These are phyloP conservation scores for Microcaecilia unicolor DNA, from an alignment of 2,797 vertebrate species.

Conservation along the genomic window DNA sequence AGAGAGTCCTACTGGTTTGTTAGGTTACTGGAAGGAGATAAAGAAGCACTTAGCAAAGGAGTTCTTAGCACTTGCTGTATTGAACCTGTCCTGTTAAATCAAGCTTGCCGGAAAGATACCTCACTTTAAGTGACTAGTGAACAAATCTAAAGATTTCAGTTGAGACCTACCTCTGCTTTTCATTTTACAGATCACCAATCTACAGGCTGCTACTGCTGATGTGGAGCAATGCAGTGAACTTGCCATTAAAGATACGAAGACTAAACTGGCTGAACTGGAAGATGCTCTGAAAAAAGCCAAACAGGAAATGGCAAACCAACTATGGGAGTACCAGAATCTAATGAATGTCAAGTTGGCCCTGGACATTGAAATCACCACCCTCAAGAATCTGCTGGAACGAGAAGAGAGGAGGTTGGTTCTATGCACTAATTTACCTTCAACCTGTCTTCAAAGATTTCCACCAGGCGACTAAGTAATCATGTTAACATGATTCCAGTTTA, in stretches of 20 bases:
- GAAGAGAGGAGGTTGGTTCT: conserved; percentile 50
- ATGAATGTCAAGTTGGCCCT: conserved; percentile 70
- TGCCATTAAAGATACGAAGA: conserved; percentile 33
- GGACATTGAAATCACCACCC: conserved; percentile 73
- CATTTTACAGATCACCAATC: conserved; percentile 25
- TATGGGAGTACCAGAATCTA: conserved; percentile 62
- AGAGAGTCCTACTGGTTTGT: too few species aligned
- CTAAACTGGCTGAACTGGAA: conserved; percentile 43
- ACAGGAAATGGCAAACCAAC: conserved; percentile 55
- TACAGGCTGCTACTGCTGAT: conserved; percentile 39
- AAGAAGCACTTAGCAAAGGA: too few species aligned
- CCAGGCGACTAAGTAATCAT: too few species aligned
- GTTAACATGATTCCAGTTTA: too few species aligned
- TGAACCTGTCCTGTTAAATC: too few species aligned
- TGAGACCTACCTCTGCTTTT: not conserved
- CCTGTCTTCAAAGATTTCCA: too few species aligned
- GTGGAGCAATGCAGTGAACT: conserved; percentile 28
- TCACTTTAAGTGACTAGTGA: too few species aligned
- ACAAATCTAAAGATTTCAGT: not conserved
- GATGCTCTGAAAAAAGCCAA: conserved; percentile 55
- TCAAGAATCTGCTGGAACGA: conserved; percentile 65
- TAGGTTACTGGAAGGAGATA: too few species aligned
- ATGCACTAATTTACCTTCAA: too few species aligned
- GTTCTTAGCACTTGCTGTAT: too few species aligned
- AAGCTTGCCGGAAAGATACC: too few species aligned